phyloP scores from a whole-genome alignment of 2,888 invertebrate species.

The Eledona agricola region DNA sequence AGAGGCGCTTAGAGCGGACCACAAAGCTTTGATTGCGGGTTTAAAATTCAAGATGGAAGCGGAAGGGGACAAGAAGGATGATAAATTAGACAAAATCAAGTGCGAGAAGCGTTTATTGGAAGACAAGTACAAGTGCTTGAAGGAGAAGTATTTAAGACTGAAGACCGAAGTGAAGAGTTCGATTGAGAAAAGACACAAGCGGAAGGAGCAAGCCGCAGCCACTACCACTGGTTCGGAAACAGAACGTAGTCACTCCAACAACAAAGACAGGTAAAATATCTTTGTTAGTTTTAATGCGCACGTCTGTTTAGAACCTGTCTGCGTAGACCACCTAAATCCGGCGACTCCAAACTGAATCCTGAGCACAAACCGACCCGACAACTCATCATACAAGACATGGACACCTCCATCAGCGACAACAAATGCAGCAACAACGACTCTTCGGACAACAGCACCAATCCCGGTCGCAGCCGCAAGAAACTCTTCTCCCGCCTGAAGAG shows the following conservation, averaged over 20 bases:
- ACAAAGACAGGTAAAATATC: conserved; percentile 58
- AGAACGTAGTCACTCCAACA: conserved; percentile 79
- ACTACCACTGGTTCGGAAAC: conserved; percentile 78
- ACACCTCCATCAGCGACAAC: conserved; percentile 62
- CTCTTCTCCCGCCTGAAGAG: conserved; percentile 76
- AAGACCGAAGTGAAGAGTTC: conserved; percentile 83
- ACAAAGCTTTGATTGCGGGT: conserved; percentile 72
- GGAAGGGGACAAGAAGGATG: conserved; percentile 63
- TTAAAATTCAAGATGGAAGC: conserved; percentile 68
- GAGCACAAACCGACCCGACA: conserved; percentile 56
- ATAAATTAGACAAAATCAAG: conserved; percentile 70
- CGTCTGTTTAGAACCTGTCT: too few relatives aligned
- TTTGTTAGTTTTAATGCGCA: conserved; percentile 3
- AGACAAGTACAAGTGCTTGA: conserved; percentile 81
- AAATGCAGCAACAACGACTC: conserved; percentile 62
- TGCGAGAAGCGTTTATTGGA: conserved; percentile 76
- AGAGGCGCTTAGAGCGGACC: conserved; percentile 72
- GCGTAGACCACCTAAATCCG: conserved; percentile 58
- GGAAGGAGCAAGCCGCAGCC: conserved; percentile 70
- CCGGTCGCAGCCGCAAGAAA: conserved; percentile 71
- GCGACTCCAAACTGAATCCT: conserved; percentile 54
- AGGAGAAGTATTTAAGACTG: conserved; percentile 81
- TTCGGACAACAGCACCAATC: conserved; percentile 63
- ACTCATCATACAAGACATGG: conserved; percentile 58
- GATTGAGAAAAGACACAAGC: conserved; percentile 76